Percentiles rank a stretch among this genome's conserved stretches.
Conservation (phyloP, 2,888 invertebrate genomes). For the Hypomecis punctinalis region DNA sequence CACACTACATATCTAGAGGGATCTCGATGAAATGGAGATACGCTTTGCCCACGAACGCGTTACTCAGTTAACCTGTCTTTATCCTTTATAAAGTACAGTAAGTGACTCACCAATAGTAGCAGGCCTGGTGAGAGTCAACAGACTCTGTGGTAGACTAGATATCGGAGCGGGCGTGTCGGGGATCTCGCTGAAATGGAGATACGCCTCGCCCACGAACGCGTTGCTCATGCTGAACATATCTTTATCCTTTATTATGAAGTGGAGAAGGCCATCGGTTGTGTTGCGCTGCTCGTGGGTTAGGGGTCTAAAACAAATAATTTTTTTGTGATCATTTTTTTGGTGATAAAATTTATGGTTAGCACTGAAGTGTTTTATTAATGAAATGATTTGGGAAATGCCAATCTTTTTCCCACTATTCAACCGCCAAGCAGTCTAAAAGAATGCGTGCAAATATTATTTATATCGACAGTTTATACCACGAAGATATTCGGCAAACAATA, state of each 20-base stretch:
- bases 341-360: too few relatives aligned
- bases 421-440: too few relatives aligned
- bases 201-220: conserved; percentile 98
- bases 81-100: conserved; percentile 91
- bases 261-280: conserved; percentile 88
- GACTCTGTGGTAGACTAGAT: conserved; percentile 88
- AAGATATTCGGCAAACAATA: too few relatives aligned
- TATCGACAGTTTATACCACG: too few relatives aligned
- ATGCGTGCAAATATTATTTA: too few relatives aligned
- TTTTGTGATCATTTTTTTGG: too few relatives aligned
- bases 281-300: conserved; percentile 90
- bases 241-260: conserved; percentile 97
- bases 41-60: conserved; percentile 98
- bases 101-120: conserved; percentile 84
- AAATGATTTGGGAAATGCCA: too few relatives aligned
- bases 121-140: conserved; percentile 89
- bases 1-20: conserved; percentile 85
- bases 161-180: conserved; percentile 86
- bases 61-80: conserved; percentile 97
- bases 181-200: conserved; percentile 92
- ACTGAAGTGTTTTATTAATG: too few relatives aligned
- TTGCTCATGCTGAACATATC: conserved; percentile 96
- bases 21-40: conserved; percentile 93
- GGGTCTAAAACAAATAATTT: conserved; percentile 79
- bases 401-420: too few relatives aligned